Percentiles rank a stretch among this genome's conserved stretches.
These are phyloP conservation scores for Sebastes alutus DNA, from an alignment of 2,797 vertebrate genomes.

Conservation along the genomic window DNA sequence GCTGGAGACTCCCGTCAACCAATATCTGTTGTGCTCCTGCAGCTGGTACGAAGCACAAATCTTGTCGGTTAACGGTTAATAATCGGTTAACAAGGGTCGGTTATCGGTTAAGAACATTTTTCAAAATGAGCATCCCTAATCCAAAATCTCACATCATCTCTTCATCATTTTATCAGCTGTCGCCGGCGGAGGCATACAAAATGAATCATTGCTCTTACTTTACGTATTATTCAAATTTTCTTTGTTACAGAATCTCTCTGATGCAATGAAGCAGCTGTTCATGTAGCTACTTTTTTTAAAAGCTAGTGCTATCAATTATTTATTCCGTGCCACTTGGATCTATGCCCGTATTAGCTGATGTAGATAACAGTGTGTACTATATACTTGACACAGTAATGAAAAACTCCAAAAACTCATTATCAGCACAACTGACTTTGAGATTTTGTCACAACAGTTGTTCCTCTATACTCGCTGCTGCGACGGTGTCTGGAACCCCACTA, in stretches of 20 bases:
- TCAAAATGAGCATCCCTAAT: too few relatives aligned
- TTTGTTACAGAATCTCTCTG: not conserved
- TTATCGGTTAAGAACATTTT: too few relatives aligned
- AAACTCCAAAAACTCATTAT: not conserved
- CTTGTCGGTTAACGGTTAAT: too few relatives aligned
- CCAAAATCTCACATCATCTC: too few relatives aligned
- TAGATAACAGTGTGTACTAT: not conserved
- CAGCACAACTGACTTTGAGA: not conserved
- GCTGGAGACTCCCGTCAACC: rapidly evolving
- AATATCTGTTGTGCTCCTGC: too few relatives aligned
- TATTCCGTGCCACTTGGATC: conserved; percentile 1
- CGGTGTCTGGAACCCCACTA: conserved; percentile 4
- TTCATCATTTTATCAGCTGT: too few relatives aligned
- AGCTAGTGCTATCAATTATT: not conserved
- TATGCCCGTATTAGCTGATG: not conserved
- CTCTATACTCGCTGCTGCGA: not conserved
- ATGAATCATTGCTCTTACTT: not conserved
- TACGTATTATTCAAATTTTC: not conserved
- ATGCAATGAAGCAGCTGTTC: conserved; percentile 13
- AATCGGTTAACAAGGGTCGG: too few relatives aligned
- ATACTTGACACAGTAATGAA: not conserved
- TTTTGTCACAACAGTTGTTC: not conserved
- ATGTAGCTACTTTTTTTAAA: not conserved
- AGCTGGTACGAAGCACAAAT: too few relatives aligned
- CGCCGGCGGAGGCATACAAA: not conserved